Evolutionary conservation across 2,888 invertebrate species (phyloP).

Genomic region (Hirtodrosophila histrioides): DNA sequence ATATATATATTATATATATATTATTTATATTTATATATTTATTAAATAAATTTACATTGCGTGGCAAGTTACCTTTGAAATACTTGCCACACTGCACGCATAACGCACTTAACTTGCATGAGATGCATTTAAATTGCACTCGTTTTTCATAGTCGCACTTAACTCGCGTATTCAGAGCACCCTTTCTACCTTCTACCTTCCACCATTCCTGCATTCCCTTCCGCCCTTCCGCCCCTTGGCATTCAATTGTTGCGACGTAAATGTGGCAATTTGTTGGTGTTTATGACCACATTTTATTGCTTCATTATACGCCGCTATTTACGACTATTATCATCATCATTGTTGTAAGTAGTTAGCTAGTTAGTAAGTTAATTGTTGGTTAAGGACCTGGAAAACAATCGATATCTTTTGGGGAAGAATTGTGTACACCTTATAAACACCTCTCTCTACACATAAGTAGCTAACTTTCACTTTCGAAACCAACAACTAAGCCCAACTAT

Average conservation of each 20-base stretch:
- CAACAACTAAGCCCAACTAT: no score
- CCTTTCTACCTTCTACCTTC: background rate
- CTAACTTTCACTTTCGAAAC: no score
- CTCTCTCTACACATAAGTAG: no score
- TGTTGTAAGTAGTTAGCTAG: conserved; percentile 11
- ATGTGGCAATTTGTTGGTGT: conserved; percentile 35
- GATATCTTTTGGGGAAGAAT: no score
- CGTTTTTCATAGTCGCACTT: conserved; percentile 19
- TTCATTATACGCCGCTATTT: conserved; percentile 35
- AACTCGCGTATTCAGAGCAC: conserved; percentile 23
- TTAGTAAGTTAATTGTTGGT: conserved; percentile 8
- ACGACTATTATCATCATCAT: conserved; percentile 4
- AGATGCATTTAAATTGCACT: conserved; percentile 41
- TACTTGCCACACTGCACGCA: conserved; percentile 28
- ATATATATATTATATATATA: background rate
- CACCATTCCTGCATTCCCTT: background rate
- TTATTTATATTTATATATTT: background rate
- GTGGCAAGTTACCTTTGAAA: conserved; percentile 7
- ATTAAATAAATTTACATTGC: conserved; percentile 11
- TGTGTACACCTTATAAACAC: no score
- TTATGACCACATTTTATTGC: conserved; percentile 33
- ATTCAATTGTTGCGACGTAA: conserved; percentile 16
- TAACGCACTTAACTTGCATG: conserved; percentile 42
- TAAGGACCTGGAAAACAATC: no score
- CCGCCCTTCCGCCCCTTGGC: background rate